Base-by-base conservation (phyloP, 2,888 invertebrate species). In the Lasioglossum vierecki region DNA sequence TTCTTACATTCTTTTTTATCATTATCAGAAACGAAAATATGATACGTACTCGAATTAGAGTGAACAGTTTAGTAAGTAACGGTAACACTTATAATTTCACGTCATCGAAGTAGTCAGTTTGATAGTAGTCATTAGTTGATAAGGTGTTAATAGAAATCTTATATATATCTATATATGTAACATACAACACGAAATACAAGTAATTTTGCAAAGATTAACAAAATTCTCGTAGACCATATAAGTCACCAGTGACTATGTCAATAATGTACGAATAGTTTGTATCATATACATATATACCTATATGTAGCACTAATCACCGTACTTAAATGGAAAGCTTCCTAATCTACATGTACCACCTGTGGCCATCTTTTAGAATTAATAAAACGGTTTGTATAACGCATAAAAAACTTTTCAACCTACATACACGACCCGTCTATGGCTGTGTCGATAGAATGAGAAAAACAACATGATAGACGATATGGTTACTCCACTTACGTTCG, bases 201-300 rank as follows among this genome's bases (percentile, higher is more conserved):
- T 63, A 30, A 35, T 66, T 35, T 35, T 66, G 66, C 22, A 66
- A 66, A 66, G 66, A 35, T 35, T 66, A 66, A 66, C 66, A 66
- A 66, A 66, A 66, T 35, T 35, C 18, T 30, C 18, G 30, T 66
- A 35, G 66, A 66, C 66, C 18, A 35, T 66, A 35, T 4, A 30
- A 35, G 18, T 35, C 35, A 30, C 18, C 35, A 18, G 18, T 66
- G 66, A 35, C 35, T 35, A 66, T 26, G 15, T 15, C 63, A 63
- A 6, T 63, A 26, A n/a, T 26, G 13, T 30, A 26, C 30, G 26
- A 63, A 26, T 66, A 35, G 35, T 66, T 66, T 22, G 66, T 66
- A 66, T 35, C 18, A 35, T 66, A 35, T 30, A 5, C 15, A 18
- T 46, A 30, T 22, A 63, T 22, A 63, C 22, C 22, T 53, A 9